Evolutionary conservation across 2,888 invertebrate species (phyloP).

Genomic region (Agrochola macilenta): DNA sequence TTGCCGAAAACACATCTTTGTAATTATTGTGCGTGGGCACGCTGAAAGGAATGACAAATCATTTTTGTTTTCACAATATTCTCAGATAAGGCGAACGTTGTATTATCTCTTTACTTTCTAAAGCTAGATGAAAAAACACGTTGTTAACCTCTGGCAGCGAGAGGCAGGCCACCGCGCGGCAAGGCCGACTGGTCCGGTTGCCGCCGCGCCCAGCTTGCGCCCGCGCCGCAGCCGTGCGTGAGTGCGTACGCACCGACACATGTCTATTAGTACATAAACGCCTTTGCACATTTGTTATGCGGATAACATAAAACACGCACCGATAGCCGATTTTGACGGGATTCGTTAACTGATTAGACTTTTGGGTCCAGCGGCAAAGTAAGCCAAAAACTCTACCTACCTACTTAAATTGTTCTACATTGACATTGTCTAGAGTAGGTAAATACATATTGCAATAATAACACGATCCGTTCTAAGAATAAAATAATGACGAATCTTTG

Average conservation of each 20-base stretch:
- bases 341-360: neutral
- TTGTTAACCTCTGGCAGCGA: conserved; percentile 89
- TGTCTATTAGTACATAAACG: conserved; percentile 63
- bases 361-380: neutral
- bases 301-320: conserved; percentile 46
- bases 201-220: conserved; percentile 67
- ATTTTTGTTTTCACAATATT: conserved; percentile 51
- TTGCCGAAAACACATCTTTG: conserved; percentile 39
- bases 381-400: neutral
- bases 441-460: neutral
- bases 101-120: conserved; percentile 88
- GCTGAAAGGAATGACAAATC: conserved; percentile 39
- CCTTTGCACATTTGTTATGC: conserved; percentile 56
- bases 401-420: neutral
- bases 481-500: neutral
- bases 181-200: conserved; percentile 87
- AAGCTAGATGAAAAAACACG: conserved; percentile 88
- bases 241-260: conserved; percentile 70
- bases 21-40: conserved; percentile 12
- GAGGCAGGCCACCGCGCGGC: conserved; percentile 84
- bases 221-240: conserved; percentile 64
- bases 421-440: neutral
- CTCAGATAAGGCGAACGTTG: conserved; percentile 73
- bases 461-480: neutral
- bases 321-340: conserved; percentile 27